Evolutionary conservation across 2,113 vertebrate genomes (phyloP).

Genomic region (Otis tarda): DNA sequence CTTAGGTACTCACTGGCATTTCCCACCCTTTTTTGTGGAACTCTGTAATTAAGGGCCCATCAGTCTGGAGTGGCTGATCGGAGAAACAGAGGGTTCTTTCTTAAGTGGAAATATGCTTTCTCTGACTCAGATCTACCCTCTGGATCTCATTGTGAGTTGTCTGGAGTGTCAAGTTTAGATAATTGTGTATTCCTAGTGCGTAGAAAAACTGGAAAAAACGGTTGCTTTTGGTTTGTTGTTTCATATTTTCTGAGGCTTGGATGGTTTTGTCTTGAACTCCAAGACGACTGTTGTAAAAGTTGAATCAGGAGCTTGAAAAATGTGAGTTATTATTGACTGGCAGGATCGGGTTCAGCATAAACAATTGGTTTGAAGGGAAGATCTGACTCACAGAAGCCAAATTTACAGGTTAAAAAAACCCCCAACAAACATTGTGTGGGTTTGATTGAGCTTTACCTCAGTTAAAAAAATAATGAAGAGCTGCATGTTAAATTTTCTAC

Average conservation of each 20-base stretch:
- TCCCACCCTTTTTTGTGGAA: conserved; percentile 44
- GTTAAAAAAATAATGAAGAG: conserved; percentile 70
- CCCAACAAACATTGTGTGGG: neutral
- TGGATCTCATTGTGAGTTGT: conserved; percentile 58
- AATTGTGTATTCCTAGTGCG: conserved; percentile 38
- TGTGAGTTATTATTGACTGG: conserved; percentile 65
- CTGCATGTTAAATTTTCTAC: conserved; percentile 58
- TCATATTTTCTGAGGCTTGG: conserved; percentile 15
- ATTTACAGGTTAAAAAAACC: conserved; percentile 29
- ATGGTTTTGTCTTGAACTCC: conserved; percentile 47
- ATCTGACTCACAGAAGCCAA: conserved; percentile 35
- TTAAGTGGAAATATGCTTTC: conserved; percentile 58
- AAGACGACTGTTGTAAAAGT: conserved; percentile 20
- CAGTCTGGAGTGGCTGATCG: conserved; percentile 30
- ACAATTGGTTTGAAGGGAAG: conserved; percentile 54
- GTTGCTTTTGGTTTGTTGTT: conserved; percentile 32
- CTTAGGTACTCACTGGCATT: conserved; percentile 47
- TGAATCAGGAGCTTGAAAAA: conserved; percentile 18
- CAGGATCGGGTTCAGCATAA: conserved; percentile 58
- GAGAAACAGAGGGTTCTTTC: conserved; percentile 54
- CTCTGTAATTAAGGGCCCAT: conserved; percentile 68
- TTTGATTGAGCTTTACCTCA: conserved; percentile 67
- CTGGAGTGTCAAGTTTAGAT: conserved; percentile 51
- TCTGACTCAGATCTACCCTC: conserved; percentile 42
- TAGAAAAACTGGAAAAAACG: neutral